These are phyloP conservation scores for Gila robusta DNA, from an alignment of 2,797 vertebrate genomes.

Conservation along the genomic window DNA sequence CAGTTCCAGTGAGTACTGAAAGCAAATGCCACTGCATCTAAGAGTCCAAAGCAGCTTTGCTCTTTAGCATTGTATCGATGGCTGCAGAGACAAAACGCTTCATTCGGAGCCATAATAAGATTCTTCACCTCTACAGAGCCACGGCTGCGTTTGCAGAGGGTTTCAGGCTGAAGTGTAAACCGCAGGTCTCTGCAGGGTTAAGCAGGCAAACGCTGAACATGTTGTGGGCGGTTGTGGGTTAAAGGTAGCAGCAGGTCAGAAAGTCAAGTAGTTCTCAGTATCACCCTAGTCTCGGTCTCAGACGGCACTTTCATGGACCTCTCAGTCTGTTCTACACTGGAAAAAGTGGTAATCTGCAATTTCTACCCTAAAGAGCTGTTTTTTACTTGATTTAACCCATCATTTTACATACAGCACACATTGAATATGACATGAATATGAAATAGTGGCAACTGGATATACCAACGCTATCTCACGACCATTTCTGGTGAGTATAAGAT, in stretches of 20 bases:
- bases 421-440: background rate
- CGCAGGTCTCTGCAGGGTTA: background rate
- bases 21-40: slow-evolving; percentile 54
- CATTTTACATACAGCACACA: background rate
- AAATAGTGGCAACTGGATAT: no score
- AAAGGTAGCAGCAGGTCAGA: background rate
- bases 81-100: slow-evolving; percentile 3
- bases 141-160: background rate
- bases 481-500: no score
- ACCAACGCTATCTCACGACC: no score
- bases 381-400: background rate
- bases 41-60: background rate
- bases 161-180: background rate
- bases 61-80: background rate
- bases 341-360: background rate
- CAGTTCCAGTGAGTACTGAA: slow-evolving; percentile 62
- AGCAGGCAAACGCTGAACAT: background rate
- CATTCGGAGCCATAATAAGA: background rate
- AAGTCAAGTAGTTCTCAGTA: slow-evolving; percentile 10
- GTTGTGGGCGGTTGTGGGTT: background rate
- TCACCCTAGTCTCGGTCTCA: background rate
- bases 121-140: background rate
- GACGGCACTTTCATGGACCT: background rate
- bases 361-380: background rate
- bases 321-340: background rate